phyloP scores from a whole-genome alignment of 1,140 invertebrate genomes.

The Drosophila miranda region DNA sequence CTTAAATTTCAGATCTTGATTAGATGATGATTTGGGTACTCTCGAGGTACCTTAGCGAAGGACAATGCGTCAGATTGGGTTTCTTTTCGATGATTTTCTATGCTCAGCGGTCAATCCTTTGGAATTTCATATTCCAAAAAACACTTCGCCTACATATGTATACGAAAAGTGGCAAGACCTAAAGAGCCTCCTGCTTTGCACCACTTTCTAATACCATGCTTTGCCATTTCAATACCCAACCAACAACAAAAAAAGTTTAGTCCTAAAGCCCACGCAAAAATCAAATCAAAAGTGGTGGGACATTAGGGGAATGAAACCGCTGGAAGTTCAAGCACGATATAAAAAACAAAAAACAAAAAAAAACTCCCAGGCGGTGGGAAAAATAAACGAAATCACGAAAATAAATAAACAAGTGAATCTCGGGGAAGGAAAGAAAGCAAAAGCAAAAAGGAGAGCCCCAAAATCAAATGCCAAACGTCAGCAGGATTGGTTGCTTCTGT shows the following conservation, averaged over 20 bases:
- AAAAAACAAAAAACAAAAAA: constrained; percentile 29
- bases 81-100: not conserved
- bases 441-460: constrained; percentile 28
- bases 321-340: constrained; percentile 33
- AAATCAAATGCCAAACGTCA: constrained; percentile 51
- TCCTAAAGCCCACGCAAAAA: constrained; percentile 8
- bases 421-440: constrained; percentile 31
- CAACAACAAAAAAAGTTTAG: constrained; percentile 7
- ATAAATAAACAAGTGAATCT: constrained; percentile 36
- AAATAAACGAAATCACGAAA: constrained; percentile 48
- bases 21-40: constrained; percentile 19
- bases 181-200: too few relatives aligned
- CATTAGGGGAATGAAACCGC: constrained; percentile 35
- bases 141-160: too few relatives aligned
- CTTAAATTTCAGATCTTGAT: constrained; percentile 56
- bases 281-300: constrained; percentile 46
- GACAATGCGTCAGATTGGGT: constrained; percentile 12
- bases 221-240: not conserved
- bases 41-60: not conserved
- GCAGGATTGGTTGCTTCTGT: constrained; percentile 44
- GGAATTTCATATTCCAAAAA: too few relatives aligned
- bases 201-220: too few relatives aligned
- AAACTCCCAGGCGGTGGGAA: constrained; percentile 24
- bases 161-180: too few relatives aligned
- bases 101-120: not conserved